These are phyloP conservation scores for Tinamus guttatus DNA, from an alignment of 2,113 vertebrate species.

Conservation along the genomic window DNA sequence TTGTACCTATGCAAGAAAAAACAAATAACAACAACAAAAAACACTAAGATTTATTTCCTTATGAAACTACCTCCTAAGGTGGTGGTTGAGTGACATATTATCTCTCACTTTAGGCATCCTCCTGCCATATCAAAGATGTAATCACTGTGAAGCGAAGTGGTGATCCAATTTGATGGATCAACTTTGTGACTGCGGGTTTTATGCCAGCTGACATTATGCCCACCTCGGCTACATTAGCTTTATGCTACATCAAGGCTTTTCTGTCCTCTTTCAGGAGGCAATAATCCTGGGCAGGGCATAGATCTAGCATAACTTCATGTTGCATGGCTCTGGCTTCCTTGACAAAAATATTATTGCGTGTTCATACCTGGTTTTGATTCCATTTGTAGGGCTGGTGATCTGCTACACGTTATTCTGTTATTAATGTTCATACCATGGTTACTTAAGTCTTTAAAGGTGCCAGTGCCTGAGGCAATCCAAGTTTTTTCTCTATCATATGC, in stretches of 20 bases:
- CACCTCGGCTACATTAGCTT: not conserved
- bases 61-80: not conserved
- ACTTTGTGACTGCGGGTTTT: not conserved
- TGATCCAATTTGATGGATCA: not conserved
- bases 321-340: not conserved
- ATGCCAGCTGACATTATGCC: not conserved
- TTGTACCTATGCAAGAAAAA: not conserved
- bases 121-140: not conserved
- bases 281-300: not conserved
- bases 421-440: not conserved
- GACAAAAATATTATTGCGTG: accelerated
- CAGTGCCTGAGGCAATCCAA: accelerated
- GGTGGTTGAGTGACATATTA: not conserved
- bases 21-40: not conserved
- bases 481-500: not conserved
- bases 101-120: not conserved
- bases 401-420: not conserved
- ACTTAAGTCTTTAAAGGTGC: not conserved
- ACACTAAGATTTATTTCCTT: not conserved
- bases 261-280: not conserved
- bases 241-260: not conserved
- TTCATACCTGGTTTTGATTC: not conserved
- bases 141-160: not conserved
- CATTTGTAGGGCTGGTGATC: not conserved
- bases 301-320: accelerated